Percentiles rank a stretch among this genome's conserved stretches.
phyloP scores from a whole-genome alignment of 2,113 vertebrate genomes.

The Chaenogobius annularis region DNA sequence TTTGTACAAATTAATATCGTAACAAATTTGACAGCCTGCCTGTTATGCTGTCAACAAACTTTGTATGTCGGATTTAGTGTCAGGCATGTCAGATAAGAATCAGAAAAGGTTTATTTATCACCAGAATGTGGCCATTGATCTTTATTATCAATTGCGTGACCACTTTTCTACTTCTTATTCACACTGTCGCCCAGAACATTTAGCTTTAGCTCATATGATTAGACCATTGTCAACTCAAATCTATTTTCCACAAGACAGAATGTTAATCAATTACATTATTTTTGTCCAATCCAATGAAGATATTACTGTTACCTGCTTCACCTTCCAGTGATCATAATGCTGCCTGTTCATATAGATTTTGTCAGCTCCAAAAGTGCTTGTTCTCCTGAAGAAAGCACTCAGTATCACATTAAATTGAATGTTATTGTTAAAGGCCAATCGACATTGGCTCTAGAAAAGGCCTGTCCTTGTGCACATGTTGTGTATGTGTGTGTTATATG shows the following conservation, averaged over 20 bases:
- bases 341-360: background rate
- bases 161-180: background rate
- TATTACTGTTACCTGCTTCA: background rate
- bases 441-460: slow-evolving; percentile 8
- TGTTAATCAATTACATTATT: background rate
- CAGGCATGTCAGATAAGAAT: no score
- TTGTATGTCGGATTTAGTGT: no score
- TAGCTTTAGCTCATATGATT: no score
- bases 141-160: no score
- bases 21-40: background rate
- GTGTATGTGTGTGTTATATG: slow-evolving; percentile 41
- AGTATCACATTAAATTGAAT: background rate
- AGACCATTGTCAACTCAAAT: background rate
- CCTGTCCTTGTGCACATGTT: slow-evolving; percentile 8
- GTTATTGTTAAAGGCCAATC: background rate
- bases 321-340: background rate
- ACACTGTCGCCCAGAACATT: no score
- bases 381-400: background rate
- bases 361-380: background rate
- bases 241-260: background rate
- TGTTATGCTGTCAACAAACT: no score
- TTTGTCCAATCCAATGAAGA: background rate
- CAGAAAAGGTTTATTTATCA: no score
- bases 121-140: no score
- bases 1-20: background rate